Evolutionary conservation across 2,113 vertebrate species (phyloP).

Genomic region (Ascaphus truei): DNA sequence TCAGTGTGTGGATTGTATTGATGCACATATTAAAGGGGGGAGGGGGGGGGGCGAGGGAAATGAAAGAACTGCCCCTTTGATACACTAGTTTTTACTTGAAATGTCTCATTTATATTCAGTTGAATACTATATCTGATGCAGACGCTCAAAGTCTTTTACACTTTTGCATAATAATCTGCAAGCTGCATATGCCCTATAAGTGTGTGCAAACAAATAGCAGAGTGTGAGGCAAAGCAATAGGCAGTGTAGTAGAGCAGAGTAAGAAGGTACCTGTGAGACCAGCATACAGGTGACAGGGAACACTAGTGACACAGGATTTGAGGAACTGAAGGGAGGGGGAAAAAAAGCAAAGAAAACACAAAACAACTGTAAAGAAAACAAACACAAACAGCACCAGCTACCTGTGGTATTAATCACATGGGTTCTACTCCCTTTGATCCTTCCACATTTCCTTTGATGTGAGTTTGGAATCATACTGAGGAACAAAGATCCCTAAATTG

Average conservation of each 20-base stretch:
- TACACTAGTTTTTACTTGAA: no score
- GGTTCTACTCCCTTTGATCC: constrained; percentile 56
- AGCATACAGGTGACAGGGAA: constrained; percentile 2
- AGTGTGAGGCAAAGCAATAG: neutral
- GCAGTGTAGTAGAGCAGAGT: neutral
- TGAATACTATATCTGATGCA: no score
- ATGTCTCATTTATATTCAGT: no score
- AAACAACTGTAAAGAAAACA: constrained; percentile 35
- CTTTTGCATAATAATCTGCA: no score
- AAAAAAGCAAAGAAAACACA: constrained; percentile 10
- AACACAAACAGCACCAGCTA: constrained; percentile 41
- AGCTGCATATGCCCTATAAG: no score
- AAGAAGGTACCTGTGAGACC: neutral
- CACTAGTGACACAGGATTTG: constrained; percentile 17
- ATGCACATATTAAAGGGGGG: no score
- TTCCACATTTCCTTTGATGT: constrained; percentile 47
- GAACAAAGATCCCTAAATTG: constrained; percentile 60
- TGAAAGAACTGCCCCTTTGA: no score
- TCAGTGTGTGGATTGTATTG: no score
- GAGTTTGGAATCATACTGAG: constrained; percentile 57
- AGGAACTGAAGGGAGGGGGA: neutral
- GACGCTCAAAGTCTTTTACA: no score
- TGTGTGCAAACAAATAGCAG: no score
- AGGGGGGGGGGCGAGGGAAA: no score
- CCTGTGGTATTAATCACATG: constrained; percentile 47